Evolutionary conservation across 2,888 invertebrate species (phyloP), one percentile per base, ranked within the genome.

Genomic region (Parnassius glacialis): DNA sequence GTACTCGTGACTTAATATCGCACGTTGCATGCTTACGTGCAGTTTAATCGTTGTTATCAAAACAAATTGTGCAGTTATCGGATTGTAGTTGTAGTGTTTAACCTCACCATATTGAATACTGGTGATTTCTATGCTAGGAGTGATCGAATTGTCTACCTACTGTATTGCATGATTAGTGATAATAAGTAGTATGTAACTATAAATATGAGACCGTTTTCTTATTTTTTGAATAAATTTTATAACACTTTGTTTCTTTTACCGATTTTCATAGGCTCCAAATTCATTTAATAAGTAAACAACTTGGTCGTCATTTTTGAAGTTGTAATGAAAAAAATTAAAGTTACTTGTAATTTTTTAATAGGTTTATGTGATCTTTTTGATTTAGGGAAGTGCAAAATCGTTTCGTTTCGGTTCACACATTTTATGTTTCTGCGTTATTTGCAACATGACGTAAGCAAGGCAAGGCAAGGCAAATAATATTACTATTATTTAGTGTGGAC

Each of bases 11-110:
- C 71, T 70, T 74, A 71, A 67, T 69, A 68, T 69, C 65, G 75
- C 77, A 78, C 79, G 75, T 74, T 76, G 80, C 76, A 76, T 78
- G 82, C 80, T 80, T 78, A 70, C 79, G 78, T 73, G 75, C 68
- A 69, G 74, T 74, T 68, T 68, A 64, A 57, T 65, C 72, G 67
- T 70, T 68, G 67, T 73, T 68, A 70, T 72, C 68, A 70, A 68
- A 65, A 69, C 69, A 70, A 69, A 76, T 74, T 71, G 70, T 74
- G 71, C 71, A 72, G 72, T 71, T 72, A 69, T 74, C 76, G 75
- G 76, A 71, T 68, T 78, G 79, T 75, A 71, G 73, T 79, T 78
- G 76, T 75, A 60, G 59, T 60, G 42, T 53, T 47, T 12, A 45
- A 44, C 16, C n/a, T 62, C 70, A 53, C 41, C 20, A 20, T 59